phyloP scores from a whole-genome alignment of 2,797 vertebrate species.

The Pipistrellus pipistrellus region DNA sequence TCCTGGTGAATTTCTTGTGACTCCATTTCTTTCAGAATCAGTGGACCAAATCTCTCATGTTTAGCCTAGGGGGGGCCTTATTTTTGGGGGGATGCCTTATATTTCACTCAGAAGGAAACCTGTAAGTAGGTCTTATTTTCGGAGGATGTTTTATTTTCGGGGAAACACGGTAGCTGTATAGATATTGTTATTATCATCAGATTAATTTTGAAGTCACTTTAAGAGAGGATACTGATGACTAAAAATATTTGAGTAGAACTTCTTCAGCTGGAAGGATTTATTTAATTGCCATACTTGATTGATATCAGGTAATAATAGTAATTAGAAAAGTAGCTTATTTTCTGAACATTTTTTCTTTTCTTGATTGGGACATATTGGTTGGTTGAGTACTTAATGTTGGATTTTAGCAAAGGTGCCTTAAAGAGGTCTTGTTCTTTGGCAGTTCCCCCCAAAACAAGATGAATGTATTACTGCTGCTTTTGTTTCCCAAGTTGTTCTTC shows the following conservation, averaged over 20 bases:
- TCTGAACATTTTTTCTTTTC: background rate
- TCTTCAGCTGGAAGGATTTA: background rate
- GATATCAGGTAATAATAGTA: background rate
- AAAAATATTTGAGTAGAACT: background rate
- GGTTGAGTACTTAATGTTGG: background rate
- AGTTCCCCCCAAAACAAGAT: background rate
- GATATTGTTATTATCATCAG: background rate
- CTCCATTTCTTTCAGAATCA: too few species aligned
- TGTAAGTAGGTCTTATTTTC: too few species aligned
- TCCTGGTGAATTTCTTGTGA: too few species aligned
- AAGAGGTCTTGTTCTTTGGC: background rate
- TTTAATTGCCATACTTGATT: background rate
- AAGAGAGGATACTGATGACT: background rate
- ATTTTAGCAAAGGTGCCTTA: background rate
- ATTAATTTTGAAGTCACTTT: conserved; percentile 14
- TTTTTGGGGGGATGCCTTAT: too few species aligned
- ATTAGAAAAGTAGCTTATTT: background rate
- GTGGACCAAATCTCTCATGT: too few species aligned
- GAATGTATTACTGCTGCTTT: background rate
- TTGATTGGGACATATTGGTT: background rate
- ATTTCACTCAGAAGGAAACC: too few species aligned
- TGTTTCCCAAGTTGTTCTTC: background rate
- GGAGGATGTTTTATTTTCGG: too few species aligned
- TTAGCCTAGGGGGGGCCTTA: too few species aligned
- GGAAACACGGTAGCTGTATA: background rate